Base-by-base conservation (phyloP, 2,888 invertebrate species). In the Hermaeophaga mercurialis region DNA sequence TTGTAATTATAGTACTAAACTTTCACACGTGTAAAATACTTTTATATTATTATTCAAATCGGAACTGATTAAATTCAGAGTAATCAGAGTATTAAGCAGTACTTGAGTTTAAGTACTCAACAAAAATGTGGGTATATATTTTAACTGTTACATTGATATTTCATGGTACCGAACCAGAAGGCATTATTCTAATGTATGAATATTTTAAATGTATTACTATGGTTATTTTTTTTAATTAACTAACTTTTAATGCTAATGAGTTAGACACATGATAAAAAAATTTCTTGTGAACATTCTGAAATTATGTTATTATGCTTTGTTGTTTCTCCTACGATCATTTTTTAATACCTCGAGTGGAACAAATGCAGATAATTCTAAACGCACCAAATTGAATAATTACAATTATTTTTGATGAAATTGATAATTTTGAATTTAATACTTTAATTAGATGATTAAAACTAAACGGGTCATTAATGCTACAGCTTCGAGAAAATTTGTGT, bases 191-290 rank as follows among this genome's bases (percentile, higher is more conserved):
- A 56, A 54, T 54, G 44, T 54, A 59, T 58, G 54, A 33, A 53
- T 47, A 54, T 50, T 56, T 52, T 12, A 26, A 44, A 56, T 56
- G 47, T 58, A 41, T 47, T 31, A 44, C 47, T 50, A 43, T 46
- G 44, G 39, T 31, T 52, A 15, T 50, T 56, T 41, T 58, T n/a
- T 49, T 58, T 58, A 62, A 59, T 62, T 57, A 62, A 62, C 54
- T 44, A 47, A 26, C 19, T 54, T 59, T 50, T 50, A 39, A 62
- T 62, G 62, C 43, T 48, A 59, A 62, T 62, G 44, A 44, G 17
- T 15, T 31, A 19, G 33, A 18, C n/a, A 28, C 19, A 26, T 39
- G 58, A 61, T 61, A 61, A 61, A 48, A 48, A 61, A 56, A 52
- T 5, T 54, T 53, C 54, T 54, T 56, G 58, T 61, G 56, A 54